Evolutionary conservation across 2,797 vertebrate genomes (phyloP).

Genomic region (Paramormyrops hopkinsi): DNA sequence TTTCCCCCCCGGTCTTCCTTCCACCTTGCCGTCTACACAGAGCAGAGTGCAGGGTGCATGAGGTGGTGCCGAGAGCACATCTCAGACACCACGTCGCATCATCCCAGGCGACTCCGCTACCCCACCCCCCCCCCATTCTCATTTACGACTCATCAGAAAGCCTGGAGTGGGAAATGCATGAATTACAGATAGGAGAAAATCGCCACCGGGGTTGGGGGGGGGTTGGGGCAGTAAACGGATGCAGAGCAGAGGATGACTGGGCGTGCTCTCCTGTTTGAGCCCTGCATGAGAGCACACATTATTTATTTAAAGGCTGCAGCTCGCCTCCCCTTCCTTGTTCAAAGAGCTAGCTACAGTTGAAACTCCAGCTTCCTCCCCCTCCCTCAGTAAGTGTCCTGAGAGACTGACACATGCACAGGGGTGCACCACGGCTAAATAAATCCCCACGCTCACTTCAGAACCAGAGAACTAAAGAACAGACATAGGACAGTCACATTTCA

Average conservation of each 20-base stretch:
- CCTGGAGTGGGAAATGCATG: conserved; percentile 42
- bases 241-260: conserved; percentile 20
- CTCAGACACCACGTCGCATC: conserved; percentile 26
- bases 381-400: not conserved
- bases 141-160: conserved; percentile 49
- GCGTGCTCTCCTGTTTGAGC: conserved; percentile 1
- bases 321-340: conserved; percentile 5
- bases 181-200: conserved; percentile 45
- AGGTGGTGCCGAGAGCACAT: not conserved
- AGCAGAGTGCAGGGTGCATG: not conserved
- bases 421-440: not conserved
- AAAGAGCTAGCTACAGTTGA: conserved; percentile 13
- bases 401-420: not conserved
- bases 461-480: not conserved
- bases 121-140: conserved; percentile 27
- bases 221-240: conserved; percentile 25
- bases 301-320: conserved; percentile 13
- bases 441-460: not conserved
- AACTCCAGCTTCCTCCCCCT: not conserved
- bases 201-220: conserved; percentile 33
- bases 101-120: conserved; percentile 12
- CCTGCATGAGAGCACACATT: conserved; percentile 15
- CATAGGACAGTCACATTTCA: not conserved
- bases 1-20: not conserved
- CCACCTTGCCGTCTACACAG: not conserved